Conservation (phyloP, 2,113 vertebrate genomes). For the Macrotis lagotis region DNA sequence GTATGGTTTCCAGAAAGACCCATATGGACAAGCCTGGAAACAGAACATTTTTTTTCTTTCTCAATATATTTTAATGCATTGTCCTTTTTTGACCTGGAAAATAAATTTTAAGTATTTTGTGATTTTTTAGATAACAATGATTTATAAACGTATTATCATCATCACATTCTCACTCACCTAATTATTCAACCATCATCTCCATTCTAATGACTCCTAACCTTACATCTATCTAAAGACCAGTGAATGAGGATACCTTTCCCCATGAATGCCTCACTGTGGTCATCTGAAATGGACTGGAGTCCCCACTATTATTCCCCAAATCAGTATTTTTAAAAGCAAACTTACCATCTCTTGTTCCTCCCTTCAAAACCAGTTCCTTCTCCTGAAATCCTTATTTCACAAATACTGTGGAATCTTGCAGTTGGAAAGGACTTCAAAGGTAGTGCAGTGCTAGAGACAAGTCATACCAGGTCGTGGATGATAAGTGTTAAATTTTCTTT, state of each 20-base stretch:
- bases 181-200: not conserved
- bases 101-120: conserved; percentile 18
- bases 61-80: not conserved
- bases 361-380: not conserved
- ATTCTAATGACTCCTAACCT: not conserved
- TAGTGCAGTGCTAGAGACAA: not conserved
- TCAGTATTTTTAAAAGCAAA: not conserved
- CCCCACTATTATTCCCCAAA: not conserved
- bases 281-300: not conserved
- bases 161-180: too few species aligned
- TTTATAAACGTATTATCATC: not conserved
- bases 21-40: conserved; percentile 52
- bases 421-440: not conserved
- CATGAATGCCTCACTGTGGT: not conserved
- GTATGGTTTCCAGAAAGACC: conserved; percentile 73
- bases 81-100: not conserved
- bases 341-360: not conserved
- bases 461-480: not conserved
- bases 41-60: conserved; percentile 19
- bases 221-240: not conserved
- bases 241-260: not conserved
- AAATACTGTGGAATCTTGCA: not conserved
- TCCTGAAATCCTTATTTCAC: not conserved
- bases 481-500: not conserved
- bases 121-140: conserved; percentile 4